Evolutionary conservation across 2,797 vertebrate genomes (phyloP).

Genomic region (Fundulus diaphanus): DNA sequence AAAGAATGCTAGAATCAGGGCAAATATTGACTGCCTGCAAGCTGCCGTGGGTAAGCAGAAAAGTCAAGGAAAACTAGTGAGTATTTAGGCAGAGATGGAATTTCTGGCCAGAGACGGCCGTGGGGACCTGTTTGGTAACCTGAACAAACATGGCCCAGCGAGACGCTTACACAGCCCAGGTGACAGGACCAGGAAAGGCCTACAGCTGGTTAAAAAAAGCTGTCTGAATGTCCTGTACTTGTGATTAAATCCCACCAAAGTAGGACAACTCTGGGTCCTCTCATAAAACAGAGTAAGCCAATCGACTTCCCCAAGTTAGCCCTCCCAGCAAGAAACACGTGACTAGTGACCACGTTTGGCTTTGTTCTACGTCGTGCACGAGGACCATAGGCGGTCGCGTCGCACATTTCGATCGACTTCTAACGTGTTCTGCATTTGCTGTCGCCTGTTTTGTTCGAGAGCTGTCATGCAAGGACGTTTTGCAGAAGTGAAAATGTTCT

Average conservation of each 20-base stretch:
- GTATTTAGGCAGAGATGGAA: conserved; percentile 4
- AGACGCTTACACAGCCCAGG: not conserved
- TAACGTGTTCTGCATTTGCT: not conserved
- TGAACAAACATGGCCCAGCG: conserved; percentile 3
- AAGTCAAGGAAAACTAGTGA: not conserved
- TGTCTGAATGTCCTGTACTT: not conserved
- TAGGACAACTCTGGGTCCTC: conserved; percentile 28
- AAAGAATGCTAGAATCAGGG: conserved; percentile 21
- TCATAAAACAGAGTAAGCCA: conserved; percentile 55
- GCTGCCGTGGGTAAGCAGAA: conserved; percentile 4
- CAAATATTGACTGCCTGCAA: conserved; percentile 21
- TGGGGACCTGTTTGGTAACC: not conserved
- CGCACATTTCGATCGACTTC: not conserved
- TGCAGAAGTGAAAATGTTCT: conserved; percentile 63
- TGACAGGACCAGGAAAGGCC: not conserved
- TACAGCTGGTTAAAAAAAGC: conserved; percentile 8
- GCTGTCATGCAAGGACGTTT: conserved; percentile 2
- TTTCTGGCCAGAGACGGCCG: conserved; percentile 6
- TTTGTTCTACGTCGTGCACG: not conserved
- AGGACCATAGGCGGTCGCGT: not conserved
- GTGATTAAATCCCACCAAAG: conserved; percentile 32
- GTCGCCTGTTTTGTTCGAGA: conserved; percentile 5
- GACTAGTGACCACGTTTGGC: conserved; percentile 22
- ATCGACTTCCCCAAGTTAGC: conserved; percentile 58
- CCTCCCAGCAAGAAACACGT: conserved; percentile 27